These are phyloP conservation scores for Pterostichus madidus DNA, from an alignment of 2,888 invertebrate genomes.

Conservation along the genomic window DNA sequence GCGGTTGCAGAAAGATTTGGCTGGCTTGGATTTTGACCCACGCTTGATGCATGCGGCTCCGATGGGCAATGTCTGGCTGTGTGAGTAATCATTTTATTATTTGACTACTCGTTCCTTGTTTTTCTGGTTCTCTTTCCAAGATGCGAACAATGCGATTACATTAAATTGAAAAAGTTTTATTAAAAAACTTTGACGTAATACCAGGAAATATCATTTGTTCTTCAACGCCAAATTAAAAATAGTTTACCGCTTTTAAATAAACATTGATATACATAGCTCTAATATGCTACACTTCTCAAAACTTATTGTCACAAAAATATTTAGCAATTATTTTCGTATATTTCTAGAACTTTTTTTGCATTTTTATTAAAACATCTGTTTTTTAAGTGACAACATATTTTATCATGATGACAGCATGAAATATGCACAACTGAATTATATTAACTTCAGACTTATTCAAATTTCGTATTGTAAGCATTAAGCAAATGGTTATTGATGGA, in stretches of 20 bases:
- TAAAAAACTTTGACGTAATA: conserved; percentile 19
- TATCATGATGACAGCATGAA: too few relatives aligned
- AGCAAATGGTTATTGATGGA: too few relatives aligned
- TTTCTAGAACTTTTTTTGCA: too few relatives aligned
- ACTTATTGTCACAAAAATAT: too few relatives aligned
- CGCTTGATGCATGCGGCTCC: conserved; percentile 79
- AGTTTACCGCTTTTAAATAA: background rate
- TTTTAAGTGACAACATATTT: too few relatives aligned
- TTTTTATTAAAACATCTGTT: too few relatives aligned
- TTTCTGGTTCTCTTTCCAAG: background rate
- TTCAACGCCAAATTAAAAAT: conserved; percentile 8
- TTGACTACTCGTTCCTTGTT: background rate
- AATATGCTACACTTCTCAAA: too few relatives aligned
- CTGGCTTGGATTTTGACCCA: conserved; percentile 79
- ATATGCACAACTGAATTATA: too few relatives aligned
- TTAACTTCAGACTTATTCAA: too few relatives aligned
- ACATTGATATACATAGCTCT: too few relatives aligned
- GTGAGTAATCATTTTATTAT: conserved; percentile 75
- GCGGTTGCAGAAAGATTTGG: conserved; percentile 79
- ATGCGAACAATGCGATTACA: conserved; percentile 4
- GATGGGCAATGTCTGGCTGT: conserved; percentile 81
- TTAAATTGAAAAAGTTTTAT: conserved; percentile 13
- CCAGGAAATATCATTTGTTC: conserved; percentile 3
- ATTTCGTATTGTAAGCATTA: too few relatives aligned
- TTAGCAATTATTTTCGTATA: too few relatives aligned